phyloP scores from a whole-genome alignment of 2,888 invertebrate species.

The Athripsodes cinereus region DNA sequence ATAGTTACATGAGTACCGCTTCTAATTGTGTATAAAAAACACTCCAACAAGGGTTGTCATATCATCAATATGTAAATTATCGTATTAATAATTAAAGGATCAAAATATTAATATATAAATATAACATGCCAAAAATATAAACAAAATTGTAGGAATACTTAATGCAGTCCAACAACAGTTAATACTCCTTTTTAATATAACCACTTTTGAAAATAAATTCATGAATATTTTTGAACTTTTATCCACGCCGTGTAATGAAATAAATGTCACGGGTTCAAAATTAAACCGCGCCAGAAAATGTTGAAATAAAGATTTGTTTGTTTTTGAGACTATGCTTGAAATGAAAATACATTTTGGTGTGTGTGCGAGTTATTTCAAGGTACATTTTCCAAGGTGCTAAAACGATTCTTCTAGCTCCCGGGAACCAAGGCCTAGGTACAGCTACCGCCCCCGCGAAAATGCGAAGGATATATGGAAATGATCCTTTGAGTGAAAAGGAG shows the following conservation, averaged over 20 bases:
- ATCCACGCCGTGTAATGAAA: neutral
- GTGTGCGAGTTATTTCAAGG: neutral
- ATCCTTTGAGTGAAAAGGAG: neutral
- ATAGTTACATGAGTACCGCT: no score
- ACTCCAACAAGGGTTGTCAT: no score
- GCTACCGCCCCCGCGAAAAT: slow-evolving; percentile 26
- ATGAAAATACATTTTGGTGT: neutral
- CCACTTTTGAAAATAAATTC: neutral
- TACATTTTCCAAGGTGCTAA: neutral
- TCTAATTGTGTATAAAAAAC: no score
- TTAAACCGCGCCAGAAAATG: neutral
- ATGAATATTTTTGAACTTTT: neutral
- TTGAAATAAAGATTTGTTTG: neutral
- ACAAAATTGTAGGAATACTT: no score
- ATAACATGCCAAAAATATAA: no score
- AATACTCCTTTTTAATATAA: no score
- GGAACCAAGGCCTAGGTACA: slow-evolving; percentile 26
- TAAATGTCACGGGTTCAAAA: neutral
- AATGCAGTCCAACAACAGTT: no score
- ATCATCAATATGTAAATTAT: no score
- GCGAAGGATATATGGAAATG: slow-evolving; percentile 8
- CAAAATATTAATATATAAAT: no score
- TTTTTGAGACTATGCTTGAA: neutral
- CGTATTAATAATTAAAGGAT: no score
- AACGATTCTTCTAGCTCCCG: slow-evolving; percentile 19